These are phyloP conservation scores for Micropterix aruncella DNA, from an alignment of 2,888 invertebrate genomes.

Conservation along the genomic window DNA sequence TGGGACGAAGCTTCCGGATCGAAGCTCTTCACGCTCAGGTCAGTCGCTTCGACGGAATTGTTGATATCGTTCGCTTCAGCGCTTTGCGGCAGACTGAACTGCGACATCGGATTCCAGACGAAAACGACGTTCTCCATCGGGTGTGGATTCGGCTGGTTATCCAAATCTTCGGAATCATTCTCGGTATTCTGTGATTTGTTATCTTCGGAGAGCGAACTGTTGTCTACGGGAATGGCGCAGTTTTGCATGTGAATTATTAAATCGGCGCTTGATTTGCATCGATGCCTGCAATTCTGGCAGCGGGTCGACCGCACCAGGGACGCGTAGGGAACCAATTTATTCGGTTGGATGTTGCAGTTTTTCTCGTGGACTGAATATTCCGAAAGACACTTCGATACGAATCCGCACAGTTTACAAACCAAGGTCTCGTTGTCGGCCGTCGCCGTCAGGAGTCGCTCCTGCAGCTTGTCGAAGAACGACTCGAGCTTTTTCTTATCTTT, in stretches of 20 bases:
- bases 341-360: constrained; percentile 39
- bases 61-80: constrained; percentile 24
- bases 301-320: constrained; percentile 52
- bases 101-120: constrained; percentile 64
- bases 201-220: constrained; percentile 19
- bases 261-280: constrained; percentile 75
- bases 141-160: constrained; percentile 37
- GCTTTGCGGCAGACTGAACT: too few relatives aligned
- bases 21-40: constrained; percentile 21
- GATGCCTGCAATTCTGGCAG: constrained; percentile 74
- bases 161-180: constrained; percentile 16
- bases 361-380: constrained; percentile 71
- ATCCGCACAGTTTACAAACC: constrained; percentile 55
- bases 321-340: constrained; percentile 24
- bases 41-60: constrained; percentile 26
- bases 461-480: constrained; percentile 71
- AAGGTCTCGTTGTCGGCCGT: constrained; percentile 51
- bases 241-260: constrained; percentile 60
- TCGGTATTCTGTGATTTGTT: constrained; percentile 24
- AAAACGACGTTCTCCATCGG: constrained; percentile 73
- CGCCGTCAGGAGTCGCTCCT: constrained; percentile 55
- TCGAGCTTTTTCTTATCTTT: constrained; percentile 45
- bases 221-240: constrained; percentile 39
- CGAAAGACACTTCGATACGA: constrained; percentile 67
- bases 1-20: constrained; percentile 24